Evolutionary conservation across 2,797 vertebrate genomes (phyloP), one percentile per base, ranked within the genome.

Genomic region (Salarias fasciatus): DNA sequence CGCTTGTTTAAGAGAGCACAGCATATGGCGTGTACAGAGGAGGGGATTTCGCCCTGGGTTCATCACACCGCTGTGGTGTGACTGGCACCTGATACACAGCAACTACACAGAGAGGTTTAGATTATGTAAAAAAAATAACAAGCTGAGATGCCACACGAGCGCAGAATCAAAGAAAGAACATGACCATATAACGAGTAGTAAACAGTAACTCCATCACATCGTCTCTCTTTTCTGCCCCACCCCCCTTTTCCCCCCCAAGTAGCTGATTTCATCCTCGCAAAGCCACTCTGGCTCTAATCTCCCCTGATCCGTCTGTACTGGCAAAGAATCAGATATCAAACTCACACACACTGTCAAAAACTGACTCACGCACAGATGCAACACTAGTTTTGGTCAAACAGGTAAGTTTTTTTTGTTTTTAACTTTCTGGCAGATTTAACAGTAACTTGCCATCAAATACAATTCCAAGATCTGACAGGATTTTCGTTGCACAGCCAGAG

Each of bases 251-350:
- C 14, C 18, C 24, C 48, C 69, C 79, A 90, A 90, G 87, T 89
- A 88, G 86, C 88, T 80, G 88, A 91, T 88, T 90, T 88, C 80
- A 90, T 88, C 88, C 77, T 73, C 47, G 75, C 79, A 88, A 89
- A 89, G 83, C 84, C 87, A 88, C 74, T 88, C 85, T 85, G 80
- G 50, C 80, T 75, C 80, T 89, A 90, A 91, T 92, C 90, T 86
- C 72, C 79, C 14, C 70, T 87, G 87, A 92, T 90, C 88, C 71
- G 41, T 80, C 79, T 83, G 74, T 75, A 76, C 74, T 79, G 75
- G 79, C 79, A 87, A 82, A 83, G 81, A 83, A 69, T 89, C 81
- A 83, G 56, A 89, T 82, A 79, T 82, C 80, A 86, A 74, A 82
- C 72, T 55, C 53, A 60, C 47, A 72, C 53, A 80, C 18, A 24